Evolutionary conservation across 2,888 invertebrate genomes (phyloP), one percentile per base, ranked within the genome.

Genomic region (Lithophane ornitopus): DNA sequence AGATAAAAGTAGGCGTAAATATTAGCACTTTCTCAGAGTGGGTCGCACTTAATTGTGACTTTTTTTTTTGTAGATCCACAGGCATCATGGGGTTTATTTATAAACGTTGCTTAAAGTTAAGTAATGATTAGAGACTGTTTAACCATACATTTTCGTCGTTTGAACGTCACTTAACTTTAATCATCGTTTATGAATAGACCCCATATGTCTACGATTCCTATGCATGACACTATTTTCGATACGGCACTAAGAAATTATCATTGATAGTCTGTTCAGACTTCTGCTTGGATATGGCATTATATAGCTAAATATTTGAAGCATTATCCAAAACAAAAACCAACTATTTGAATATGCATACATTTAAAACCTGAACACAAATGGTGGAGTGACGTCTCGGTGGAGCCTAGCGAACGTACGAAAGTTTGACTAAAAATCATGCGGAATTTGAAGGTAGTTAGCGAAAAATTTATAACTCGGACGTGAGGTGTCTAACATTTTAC

Each of bases 401-500:
- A 87, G 90, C 85, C 86, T 88, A 87, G 82, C 89, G 88, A 86
- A 88, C 85, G 88, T 86, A 88, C 85, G 85, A 91, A 95, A 95
- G 94, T 95, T 95, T 93, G 91, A 91, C 89, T 92, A 94, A 94
- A 95, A 95, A 95, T 94, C 94, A 94, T 93, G 89, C 90, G 84
- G 81, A 76, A 87, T 89, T 82, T 77, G 85, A 81, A 81, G 85
- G 85, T 85, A 92, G 92, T 92, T 92, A 85, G 85, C 80, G 86
- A 90, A 94, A 94, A 93, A 93, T 94, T 94, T 92, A 71, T 88
- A 92, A 93, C 93, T 94, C 89, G 81, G 90, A 90, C 90, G 82
- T 87, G 84, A 49, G 67, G 84, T 89, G 91, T 91, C 90, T 86
- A 88, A 88, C 86, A 89, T 89, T 86, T 89, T 81, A 81, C 71